Base-by-base conservation (phyloP, 2,888 invertebrate genomes). In the Nomada flava region DNA sequence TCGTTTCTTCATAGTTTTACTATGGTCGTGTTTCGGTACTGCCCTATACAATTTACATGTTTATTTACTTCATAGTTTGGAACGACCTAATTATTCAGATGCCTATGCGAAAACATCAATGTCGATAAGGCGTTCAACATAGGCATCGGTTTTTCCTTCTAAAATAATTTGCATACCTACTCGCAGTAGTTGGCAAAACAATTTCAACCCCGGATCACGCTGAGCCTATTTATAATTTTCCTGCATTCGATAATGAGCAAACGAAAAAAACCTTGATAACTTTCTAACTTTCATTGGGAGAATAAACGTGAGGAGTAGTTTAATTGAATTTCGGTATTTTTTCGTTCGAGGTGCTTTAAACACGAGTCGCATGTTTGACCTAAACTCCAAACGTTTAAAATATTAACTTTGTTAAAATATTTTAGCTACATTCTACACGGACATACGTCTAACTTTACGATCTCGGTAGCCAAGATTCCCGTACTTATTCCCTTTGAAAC, bases 241-340 rank as follows among this genome's bases (percentile, higher is more conserved):
- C 18, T 44, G 20, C 11, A 36, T 36, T 13, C 3, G 13, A 55
- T 23, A 23, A 55, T 20, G 7, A 11, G 11, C 42, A 11, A 20
- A n/a, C 9, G 18, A n/a, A 42, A 62, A 42, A 42, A 62, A n/a
- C 7, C 36, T 9, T 7, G 36, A 36, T 36, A 36, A 36, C 36
- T 36, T 36, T 36, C 42, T 36, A 50, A 29, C 15, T 60, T 20
- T 15, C 57, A 29, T 29, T 5, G n/a, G 29, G 10, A 2, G 53
- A 59, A 47, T 10, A 2, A 36, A n/a, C 36, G 42, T 42, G 52
- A 18, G 3, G 0, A 36, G 29, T 13, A n/a, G 7, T 53, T 53
- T 62, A 71, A 72, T 72, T 42, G 7, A 72, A 72, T 63, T 44
- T 62, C 5, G n/a, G n/a, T 63, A 50, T 72, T 72, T 18, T 64